Base-by-base conservation (phyloP, 2,113 vertebrate genomes). In the Narcine bancroftii region DNA sequence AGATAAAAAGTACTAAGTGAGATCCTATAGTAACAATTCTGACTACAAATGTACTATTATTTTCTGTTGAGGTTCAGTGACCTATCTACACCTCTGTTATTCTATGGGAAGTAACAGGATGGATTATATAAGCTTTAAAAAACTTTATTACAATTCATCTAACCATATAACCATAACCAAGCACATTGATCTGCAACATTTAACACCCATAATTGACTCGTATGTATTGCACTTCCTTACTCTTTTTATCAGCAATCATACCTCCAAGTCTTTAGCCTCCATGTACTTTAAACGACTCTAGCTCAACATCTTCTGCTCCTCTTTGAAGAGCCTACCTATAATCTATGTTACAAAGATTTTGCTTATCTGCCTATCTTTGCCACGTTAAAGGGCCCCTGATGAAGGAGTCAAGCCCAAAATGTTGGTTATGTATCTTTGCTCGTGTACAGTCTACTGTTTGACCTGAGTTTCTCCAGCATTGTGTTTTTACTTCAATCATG, bases 1-100 rank as follows among this genome's bases (percentile, higher is more conserved):
- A 96, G 95, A 95, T 77, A 60, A 60, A 89, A 93, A 36, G 93
- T n/a, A 76, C 19, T 4, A 39, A 94, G 0, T 69, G 10, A 91
- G 24, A 69, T 91, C 63, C 33, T 33, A 29, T 39, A 91, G 10
- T 47, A 69, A 47, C 21, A 71, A 91, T 45, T 45, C 19, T 69
- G 63, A 69, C 24, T 45, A 45, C 6, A 45, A 69, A 47, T 69
- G 87, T 69, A 69, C 87, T 6, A 26, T 60, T 7, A 60, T 60
- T 60, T 87, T 17, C 15, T 7, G 6, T 33, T 33, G 13, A n/a
- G 2, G 1, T 87, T 6, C 13, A 6, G 33, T 87, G 53, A 36
- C 33, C 6, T 63, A 15, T 87, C 53, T 36, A 60, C 81, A 60
- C 5, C 53, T 87, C 15, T 87, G 33, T 2, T 53, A 36, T 60